A percentile compares a stretch with the other conserved stretches of the same genome.
Evolutionary conservation across 2,797 vertebrate genomes (phyloP).

Genomic region (Miichthys miiuy): DNA sequence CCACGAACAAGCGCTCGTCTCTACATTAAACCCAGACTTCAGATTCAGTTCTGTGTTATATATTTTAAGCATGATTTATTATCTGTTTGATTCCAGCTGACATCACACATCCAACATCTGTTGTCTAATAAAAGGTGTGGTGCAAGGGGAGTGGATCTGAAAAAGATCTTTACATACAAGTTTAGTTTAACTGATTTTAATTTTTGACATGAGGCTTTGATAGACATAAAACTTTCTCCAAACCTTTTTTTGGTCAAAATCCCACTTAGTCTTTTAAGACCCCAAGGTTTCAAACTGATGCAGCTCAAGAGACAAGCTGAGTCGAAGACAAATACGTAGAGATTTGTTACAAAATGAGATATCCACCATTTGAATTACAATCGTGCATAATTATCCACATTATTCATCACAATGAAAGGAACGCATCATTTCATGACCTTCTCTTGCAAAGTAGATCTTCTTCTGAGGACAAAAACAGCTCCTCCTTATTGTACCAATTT

Average conservation of each 20-base stretch:
- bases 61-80: constrained; percentile 56
- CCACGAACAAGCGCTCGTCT: neutral
- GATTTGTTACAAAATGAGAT: constrained; percentile 42
- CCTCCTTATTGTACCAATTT: constrained; percentile 53
- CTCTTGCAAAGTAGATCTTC: constrained; percentile 24
- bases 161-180: constrained; percentile 10
- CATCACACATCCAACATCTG: constrained; percentile 52
- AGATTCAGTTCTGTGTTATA: constrained; percentile 37
- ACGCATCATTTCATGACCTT: constrained; percentile 34
- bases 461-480: constrained; percentile 47
- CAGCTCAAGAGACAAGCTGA: constrained; percentile 14
- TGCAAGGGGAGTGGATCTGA: constrained; percentile 31
- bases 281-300: constrained; percentile 5
- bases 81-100: constrained; percentile 53
- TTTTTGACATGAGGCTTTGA: constrained; percentile 7
- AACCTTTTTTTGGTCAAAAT: constrained; percentile 24
- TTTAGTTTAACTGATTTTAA: constrained; percentile 16
- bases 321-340: constrained; percentile 30
- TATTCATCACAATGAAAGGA: constrained; percentile 46
- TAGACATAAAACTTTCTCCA: constrained; percentile 1
- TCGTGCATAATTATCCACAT: constrained; percentile 52
- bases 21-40: constrained; percentile 49
- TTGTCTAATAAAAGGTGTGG: constrained; percentile 44
- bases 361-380: constrained; percentile 50
- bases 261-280: constrained; percentile 27